These are phyloP conservation scores for Meta bourneti DNA, from an alignment of 2,888 invertebrate species.

Conservation along the genomic window DNA sequence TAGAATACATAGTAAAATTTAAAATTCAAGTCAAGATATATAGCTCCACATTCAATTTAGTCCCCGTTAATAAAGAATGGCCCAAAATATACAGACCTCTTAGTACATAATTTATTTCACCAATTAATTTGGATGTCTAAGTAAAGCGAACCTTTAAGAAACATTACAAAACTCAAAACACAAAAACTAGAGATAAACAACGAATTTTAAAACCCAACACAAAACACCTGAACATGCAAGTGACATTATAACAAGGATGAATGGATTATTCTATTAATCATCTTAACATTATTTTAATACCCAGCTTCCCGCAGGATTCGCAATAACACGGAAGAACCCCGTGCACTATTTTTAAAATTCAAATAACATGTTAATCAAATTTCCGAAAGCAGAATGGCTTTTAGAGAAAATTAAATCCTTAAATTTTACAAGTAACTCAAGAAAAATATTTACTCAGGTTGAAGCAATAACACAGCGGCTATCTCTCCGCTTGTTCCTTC, in stretches of 20 bases:
- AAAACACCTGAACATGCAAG: not conserved
- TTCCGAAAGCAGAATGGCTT: constrained; percentile 8
- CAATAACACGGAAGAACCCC: not conserved
- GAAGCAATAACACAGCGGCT: not conserved
- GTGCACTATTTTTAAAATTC: not conserved
- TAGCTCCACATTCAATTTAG: no score
- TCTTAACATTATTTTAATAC: not conserved
- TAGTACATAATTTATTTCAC: no score
- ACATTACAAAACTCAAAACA: no score
- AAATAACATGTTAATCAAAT: constrained; percentile 29
- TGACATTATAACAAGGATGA: not conserved
- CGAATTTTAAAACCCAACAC: not conserved
- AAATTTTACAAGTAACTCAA: constrained; percentile 31
- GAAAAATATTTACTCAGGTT: constrained; percentile 38
- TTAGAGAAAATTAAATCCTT: constrained; percentile 42
- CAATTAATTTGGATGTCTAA: no score
- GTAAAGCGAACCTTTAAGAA: no score
- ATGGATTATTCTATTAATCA: not conserved
- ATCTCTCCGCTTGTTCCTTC: not conserved
- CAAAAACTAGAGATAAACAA: not conserved
- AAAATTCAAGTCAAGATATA: no score
- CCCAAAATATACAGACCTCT: no score
- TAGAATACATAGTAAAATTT: no score
- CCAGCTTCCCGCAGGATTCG: not conserved
- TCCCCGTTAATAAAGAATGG: no score